Conservation (phyloP, 2,888 invertebrate genomes). For the Aphodius granarius region DNA sequence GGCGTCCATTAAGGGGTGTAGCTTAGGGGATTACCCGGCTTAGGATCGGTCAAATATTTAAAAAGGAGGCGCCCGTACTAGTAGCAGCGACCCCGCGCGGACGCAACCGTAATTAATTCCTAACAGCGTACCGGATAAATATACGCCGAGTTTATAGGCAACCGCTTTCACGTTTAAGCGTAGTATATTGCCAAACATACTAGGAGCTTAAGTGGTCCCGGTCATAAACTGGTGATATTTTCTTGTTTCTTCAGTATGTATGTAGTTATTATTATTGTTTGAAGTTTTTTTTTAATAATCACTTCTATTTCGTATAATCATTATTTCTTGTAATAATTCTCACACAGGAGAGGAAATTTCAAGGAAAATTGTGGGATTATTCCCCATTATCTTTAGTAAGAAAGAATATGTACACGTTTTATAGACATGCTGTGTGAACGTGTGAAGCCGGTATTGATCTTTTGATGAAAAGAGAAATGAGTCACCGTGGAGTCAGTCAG, state of each 20-base stretch:
- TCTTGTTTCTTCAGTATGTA: too few species aligned
- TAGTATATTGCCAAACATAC: background rate
- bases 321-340: background rate
- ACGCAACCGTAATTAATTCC: background rate
- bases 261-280: too few species aligned
- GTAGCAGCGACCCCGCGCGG: background rate
- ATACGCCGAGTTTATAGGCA: background rate
- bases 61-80: background rate
- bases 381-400: background rate
- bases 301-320: background rate
- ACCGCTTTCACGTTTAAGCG: background rate
- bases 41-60: background rate
- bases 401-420: background rate
- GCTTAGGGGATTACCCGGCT: background rate
- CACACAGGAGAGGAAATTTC: background rate
- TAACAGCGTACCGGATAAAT: background rate
- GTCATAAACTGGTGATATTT: too few species aligned
- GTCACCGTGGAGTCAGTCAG: background rate
- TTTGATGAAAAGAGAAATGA: background rate
- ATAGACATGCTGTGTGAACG: background rate
- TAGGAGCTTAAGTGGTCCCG: background rate
- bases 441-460: background rate
- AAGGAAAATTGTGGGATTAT: background rate
- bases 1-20: background rate
- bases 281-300: too few species aligned